Conservation (phyloP, 2,797 vertebrate genomes). For the Bradypodion ventrale region DNA sequence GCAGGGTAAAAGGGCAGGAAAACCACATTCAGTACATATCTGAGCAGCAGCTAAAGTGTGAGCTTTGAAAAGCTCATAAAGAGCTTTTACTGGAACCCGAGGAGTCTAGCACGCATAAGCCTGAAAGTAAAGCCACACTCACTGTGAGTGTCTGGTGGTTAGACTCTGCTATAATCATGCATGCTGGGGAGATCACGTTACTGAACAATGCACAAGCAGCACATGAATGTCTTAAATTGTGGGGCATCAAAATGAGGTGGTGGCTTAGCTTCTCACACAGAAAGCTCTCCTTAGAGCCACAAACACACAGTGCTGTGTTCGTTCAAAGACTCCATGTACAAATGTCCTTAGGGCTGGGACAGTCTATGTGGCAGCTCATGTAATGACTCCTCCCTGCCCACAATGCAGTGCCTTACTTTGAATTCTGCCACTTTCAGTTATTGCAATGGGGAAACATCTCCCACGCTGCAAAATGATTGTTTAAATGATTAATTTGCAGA, state of each 20-base stretch:
- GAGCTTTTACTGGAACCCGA: slow-evolving; percentile 54
- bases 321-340: background rate
- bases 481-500: too few species aligned
- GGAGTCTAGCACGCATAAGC: background rate
- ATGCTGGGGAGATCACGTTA: background rate
- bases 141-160: background rate
- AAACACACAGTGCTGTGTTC: background rate
- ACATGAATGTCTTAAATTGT: slow-evolving; percentile 13
- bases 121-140: slow-evolving; percentile 18
- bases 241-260: background rate
- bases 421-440: background rate
- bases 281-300: background rate
- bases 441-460: background rate
- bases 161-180: slow-evolving; percentile 1
- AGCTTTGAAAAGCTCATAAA: slow-evolving; percentile 57
- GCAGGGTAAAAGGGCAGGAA: slow-evolving; percentile 50
- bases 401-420: background rate
- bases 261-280: background rate
- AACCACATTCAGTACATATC: slow-evolving; percentile 11
- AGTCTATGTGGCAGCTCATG: background rate
- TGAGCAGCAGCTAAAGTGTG: slow-evolving; percentile 33
- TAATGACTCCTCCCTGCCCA: background rate
- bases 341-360: background rate
- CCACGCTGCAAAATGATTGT: background rate
- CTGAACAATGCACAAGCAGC: background rate